These are phyloP conservation scores for Heliconius ethilla DNA, from an alignment of 2,888 invertebrate genomes.

Conservation along the genomic window DNA sequence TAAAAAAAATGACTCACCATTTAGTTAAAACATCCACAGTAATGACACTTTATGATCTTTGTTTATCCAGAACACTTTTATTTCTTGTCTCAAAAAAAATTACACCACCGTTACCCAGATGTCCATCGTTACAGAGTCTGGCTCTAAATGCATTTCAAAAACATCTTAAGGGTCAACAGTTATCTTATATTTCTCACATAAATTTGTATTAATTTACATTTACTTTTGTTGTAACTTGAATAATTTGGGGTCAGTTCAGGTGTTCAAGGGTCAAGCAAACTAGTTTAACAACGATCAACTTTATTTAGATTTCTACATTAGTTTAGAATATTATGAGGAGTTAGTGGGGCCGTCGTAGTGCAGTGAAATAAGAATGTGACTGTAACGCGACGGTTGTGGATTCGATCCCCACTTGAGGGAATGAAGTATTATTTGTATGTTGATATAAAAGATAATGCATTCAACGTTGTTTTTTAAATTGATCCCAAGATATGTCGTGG, in stretches of 20 bases:
- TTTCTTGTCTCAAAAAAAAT: not conserved
- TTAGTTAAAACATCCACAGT: not conserved
- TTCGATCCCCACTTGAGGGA: too few relatives aligned
- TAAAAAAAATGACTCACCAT: not conserved
- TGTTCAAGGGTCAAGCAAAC: constrained; percentile 38
- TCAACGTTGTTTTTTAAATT: too few relatives aligned
- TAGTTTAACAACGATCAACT: constrained; percentile 15
- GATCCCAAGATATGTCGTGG: too few relatives aligned
- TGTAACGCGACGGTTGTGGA: too few relatives aligned
- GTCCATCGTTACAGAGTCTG: constrained; percentile 51
- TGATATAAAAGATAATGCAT: too few relatives aligned
- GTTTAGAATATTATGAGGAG: not conserved
- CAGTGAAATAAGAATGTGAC: too few relatives aligned
- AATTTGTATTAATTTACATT: constrained; percentile 66
- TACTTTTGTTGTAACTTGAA: constrained; percentile 39
- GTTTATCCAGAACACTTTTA: not conserved
- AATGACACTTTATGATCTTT: not conserved
- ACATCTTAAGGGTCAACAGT: constrained; percentile 57
- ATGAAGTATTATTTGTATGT: too few relatives aligned
- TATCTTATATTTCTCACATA: constrained; percentile 69
- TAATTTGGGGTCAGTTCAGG: constrained; percentile 48
- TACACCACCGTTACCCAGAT: constrained; percentile 11
- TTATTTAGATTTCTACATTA: not conserved
- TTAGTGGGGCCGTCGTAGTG: not conserved
- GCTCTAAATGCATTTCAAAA: constrained; percentile 55